These are phyloP conservation scores for Drosophila aldrichi DNA, from an alignment of 2,888 invertebrate species.

Conservation along the genomic window DNA sequence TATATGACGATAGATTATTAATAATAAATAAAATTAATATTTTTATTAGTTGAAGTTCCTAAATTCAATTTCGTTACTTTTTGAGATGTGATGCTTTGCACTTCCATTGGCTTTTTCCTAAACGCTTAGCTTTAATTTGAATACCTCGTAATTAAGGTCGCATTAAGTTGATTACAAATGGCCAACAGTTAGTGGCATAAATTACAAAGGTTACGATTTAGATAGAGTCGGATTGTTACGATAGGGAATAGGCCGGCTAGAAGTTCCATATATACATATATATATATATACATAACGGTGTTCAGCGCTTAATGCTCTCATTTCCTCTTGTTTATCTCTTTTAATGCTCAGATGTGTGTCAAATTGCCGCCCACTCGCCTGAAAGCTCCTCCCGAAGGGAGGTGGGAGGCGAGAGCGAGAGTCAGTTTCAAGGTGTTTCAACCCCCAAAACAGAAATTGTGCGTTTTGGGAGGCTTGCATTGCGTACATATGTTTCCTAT, in stretches of 20 bases:
- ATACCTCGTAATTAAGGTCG: constrained; percentile 30
- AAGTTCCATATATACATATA: background rate
- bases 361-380: constrained; percentile 46
- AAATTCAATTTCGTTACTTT: background rate
- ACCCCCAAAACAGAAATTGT: constrained; percentile 42
- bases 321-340: constrained; percentile 63
- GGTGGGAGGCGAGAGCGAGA: background rate
- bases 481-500: constrained; percentile 14
- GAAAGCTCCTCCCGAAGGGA: background rate
- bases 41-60: background rate
- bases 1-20: no score
- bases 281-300: constrained; percentile 3
- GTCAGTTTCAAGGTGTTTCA: constrained; percentile 39
- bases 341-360: constrained; percentile 62
- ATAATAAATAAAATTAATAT: no score
- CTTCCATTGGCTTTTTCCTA: background rate
- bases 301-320: constrained; percentile 54
- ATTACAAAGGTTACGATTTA: constrained; percentile 59
- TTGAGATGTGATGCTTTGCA: background rate
- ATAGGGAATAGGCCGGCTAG: background rate
- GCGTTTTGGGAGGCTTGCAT: constrained; percentile 3
- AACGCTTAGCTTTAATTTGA: background rate
- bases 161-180: constrained; percentile 48
- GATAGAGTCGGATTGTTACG: constrained; percentile 18
- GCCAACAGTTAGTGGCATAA: constrained; percentile 38